Percentiles rank a stretch among this genome's conserved stretches.
Evolutionary conservation across 1,140 invertebrate genomes (phyloP).

Genomic region (Apis florea): DNA sequence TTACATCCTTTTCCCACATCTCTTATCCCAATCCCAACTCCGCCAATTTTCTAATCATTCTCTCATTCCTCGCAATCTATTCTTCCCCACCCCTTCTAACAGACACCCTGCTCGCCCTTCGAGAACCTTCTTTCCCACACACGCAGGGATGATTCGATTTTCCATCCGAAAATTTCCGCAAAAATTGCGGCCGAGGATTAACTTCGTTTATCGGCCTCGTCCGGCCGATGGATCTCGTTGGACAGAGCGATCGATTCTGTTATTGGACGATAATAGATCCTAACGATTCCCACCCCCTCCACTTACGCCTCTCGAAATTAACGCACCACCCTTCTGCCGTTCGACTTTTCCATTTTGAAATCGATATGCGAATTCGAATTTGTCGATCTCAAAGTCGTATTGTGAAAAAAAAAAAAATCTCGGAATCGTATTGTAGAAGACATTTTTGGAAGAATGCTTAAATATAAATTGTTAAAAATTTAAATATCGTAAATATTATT

Average conservation of each 20-base stretch:
- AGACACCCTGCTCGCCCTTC: background rate
- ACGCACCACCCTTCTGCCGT: background rate
- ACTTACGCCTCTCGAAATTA: background rate
- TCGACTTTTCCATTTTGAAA: background rate
- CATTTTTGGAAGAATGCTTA: no score
- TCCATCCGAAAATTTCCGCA: background rate
- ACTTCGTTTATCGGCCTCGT: background rate
- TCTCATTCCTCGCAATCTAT: background rate
- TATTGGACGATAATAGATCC: background rate
- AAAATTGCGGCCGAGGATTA: background rate
- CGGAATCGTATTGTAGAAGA: no score
- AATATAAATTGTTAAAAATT: no score
- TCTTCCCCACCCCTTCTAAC: no score
- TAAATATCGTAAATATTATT: no score
- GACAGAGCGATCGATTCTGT: background rate
- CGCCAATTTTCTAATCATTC: constrained; percentile 7
- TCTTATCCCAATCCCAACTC: background rate
- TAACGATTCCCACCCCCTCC: background rate
- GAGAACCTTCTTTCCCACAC: background rate
- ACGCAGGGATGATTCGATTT: background rate
- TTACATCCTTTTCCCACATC: background rate
- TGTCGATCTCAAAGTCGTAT: no score
- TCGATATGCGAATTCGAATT: background rate
- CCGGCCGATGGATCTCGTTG: background rate
- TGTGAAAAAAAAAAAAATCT: no score